These are phyloP conservation scores for Pharmacophagus antenor DNA, from an alignment of 2,888 invertebrate species.

Conservation along the genomic window DNA sequence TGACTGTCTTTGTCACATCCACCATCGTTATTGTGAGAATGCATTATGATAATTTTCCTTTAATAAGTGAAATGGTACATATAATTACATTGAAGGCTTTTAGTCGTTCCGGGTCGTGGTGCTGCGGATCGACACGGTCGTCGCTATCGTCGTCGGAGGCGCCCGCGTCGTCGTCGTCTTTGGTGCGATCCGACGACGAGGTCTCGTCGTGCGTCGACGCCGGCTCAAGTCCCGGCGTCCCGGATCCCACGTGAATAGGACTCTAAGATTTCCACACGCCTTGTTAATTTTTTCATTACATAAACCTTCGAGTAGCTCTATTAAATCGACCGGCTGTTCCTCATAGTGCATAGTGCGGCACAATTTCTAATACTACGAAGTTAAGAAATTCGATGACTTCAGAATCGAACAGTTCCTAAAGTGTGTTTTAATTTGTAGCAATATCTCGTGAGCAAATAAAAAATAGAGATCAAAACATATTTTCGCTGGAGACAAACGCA, in stretches of 20 bases:
- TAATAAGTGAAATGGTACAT: slow-evolving; percentile 2
- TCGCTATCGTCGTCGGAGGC: slow-evolving; percentile 93
- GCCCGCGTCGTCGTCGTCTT: slow-evolving; percentile 85
- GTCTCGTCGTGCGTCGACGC: slow-evolving; percentile 92
- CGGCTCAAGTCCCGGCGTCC: slow-evolving; percentile 68
- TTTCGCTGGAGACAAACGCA: too few species aligned
- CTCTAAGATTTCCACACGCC: slow-evolving; percentile 71
- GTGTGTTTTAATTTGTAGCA: slow-evolving; percentile 4
- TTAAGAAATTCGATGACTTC: neutral
- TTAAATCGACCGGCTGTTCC: neutral
- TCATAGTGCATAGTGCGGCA: neutral
- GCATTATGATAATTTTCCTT: neutral
- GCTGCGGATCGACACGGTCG: slow-evolving; percentile 93
- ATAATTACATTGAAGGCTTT: slow-evolving; percentile 95
- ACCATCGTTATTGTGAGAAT: neutral
- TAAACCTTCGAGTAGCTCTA: neutral
- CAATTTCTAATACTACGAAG: neutral
- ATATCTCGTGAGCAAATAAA: neutral
- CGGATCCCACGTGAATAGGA: slow-evolving; percentile 83
- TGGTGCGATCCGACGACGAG: slow-evolving; percentile 92
- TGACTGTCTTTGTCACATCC: neutral
- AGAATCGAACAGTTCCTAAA: neutral
- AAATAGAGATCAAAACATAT: too few species aligned
- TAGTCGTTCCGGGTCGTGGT: slow-evolving; percentile 95
- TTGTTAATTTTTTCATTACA: slow-evolving; percentile 3